phyloP scores from a whole-genome alignment of 2,797 vertebrate species.

The Heterohyrax brucei region DNA sequence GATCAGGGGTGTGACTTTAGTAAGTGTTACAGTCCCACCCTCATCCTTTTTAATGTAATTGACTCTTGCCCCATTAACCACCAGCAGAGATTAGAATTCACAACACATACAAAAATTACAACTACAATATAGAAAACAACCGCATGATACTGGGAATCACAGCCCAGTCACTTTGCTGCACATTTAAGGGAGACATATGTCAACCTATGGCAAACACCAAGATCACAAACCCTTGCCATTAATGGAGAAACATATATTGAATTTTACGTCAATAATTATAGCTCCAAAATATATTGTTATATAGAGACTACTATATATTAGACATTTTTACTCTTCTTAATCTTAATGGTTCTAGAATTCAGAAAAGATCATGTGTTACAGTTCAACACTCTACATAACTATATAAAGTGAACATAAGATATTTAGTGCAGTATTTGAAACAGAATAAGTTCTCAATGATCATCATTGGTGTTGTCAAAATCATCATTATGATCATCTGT shows the following conservation, averaged over 20 bases:
- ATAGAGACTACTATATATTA: conserved; percentile 45
- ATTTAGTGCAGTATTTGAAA: not conserved
- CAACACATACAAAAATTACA: too few relatives aligned
- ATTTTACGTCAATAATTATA: conserved; percentile 43
- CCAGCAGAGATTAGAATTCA: too few relatives aligned
- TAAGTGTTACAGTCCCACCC: too few relatives aligned
- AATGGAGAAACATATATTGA: not conserved
- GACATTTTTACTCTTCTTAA: conserved; percentile 48
- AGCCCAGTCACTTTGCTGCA: too few relatives aligned
- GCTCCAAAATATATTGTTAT: not conserved
- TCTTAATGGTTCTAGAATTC: conserved; percentile 1
- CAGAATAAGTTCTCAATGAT: not conserved
- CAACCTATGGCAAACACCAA: not conserved
- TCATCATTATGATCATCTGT: not conserved
- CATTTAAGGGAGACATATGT: too few relatives aligned
- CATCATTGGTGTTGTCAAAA: not conserved
- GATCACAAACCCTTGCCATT: not conserved
- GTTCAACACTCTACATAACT: not conserved
- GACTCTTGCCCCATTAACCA: too few relatives aligned
- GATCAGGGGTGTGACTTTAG: too few relatives aligned
- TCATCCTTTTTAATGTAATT: too few relatives aligned
- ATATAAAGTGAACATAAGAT: conserved; percentile 37
- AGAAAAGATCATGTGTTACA: not conserved
- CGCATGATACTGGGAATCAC: too few relatives aligned
- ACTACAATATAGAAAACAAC: too few relatives aligned